Conservation (phyloP, 2,797 vertebrate species). For the Valencia hispanica region DNA sequence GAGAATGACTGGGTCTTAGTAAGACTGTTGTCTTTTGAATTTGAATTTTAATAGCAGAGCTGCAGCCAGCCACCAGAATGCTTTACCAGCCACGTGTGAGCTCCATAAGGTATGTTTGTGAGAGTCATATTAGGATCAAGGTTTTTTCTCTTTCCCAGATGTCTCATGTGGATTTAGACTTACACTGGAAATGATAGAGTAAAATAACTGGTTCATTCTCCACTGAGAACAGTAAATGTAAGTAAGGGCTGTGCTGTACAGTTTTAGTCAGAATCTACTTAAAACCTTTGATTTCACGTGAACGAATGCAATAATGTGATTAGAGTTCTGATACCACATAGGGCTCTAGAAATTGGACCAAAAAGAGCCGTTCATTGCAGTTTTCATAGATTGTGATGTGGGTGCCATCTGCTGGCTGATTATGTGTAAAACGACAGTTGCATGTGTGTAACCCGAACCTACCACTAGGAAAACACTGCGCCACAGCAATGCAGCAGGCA, state of each 20-base stretch:
- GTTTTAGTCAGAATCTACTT: conserved; percentile 6
- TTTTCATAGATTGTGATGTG: conserved; percentile 36
- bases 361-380: neutral
- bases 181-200: conserved; percentile 4
- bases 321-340: neutral
- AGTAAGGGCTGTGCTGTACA: neutral
- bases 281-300: neutral
- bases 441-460: neutral
- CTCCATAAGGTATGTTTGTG: conserved; percentile 1
- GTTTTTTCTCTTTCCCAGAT: conserved; percentile 1
- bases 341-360: neutral
- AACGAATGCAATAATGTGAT: neutral
- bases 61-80: conserved; percentile 9
- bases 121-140: conserved; percentile 24
- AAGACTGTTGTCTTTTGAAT: conserved; percentile 11
- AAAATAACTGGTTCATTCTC: conserved; percentile 1
- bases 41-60: conserved; percentile 27
- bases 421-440: neutral
- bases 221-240: neutral
- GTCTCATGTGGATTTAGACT: conserved; percentile 26
- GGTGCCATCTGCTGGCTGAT: conserved; percentile 73
- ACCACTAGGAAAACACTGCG: conserved; percentile 49
- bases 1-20: conserved; percentile 18
- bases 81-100: conserved; percentile 16
- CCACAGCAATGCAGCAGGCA: neutral